Evolutionary conservation across 2,113 vertebrate genomes (phyloP).

Genomic region (Pao palembangensis): DNA sequence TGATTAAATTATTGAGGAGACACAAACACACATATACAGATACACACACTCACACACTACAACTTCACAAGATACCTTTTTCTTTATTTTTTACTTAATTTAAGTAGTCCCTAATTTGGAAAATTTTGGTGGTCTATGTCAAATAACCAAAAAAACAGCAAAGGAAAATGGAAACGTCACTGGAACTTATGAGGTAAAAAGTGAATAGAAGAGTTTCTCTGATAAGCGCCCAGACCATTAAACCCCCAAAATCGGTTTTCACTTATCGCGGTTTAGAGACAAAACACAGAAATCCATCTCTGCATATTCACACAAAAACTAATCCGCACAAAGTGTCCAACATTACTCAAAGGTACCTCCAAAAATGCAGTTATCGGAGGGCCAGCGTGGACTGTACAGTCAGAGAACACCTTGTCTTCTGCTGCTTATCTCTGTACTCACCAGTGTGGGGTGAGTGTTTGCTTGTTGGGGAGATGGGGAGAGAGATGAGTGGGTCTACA

Average conservation of each 20-base stretch:
- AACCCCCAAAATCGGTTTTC: not conserved
- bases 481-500: constrained; percentile 26
- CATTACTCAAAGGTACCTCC: constrained; percentile 51
- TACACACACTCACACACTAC: too few species aligned
- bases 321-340: constrained; percentile 57
- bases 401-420: constrained; percentile 44
- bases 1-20: too few species aligned
- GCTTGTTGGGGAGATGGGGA: constrained; percentile 35
- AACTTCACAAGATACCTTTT: too few species aligned
- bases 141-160: too few species aligned
- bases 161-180: too few species aligned
- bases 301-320: constrained; percentile 43
- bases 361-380: constrained; percentile 55
- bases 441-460: constrained; percentile 50
- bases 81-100: too few species aligned
- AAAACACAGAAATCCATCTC: constrained; percentile 23
- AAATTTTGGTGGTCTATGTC: too few species aligned
- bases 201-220: not conserved
- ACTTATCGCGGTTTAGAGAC: constrained; percentile 8
- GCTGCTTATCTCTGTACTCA: constrained; percentile 59
- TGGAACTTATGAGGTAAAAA: too few species aligned
- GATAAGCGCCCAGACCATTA: not conserved
- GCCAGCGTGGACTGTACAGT: constrained; percentile 49
- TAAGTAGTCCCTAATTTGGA: too few species aligned
- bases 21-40: too few species aligned